Percentiles rank a stretch among this genome's conserved stretches.
phyloP scores from a whole-genome alignment of 2,113 vertebrate species.

The Eurystomus gularis region DNA sequence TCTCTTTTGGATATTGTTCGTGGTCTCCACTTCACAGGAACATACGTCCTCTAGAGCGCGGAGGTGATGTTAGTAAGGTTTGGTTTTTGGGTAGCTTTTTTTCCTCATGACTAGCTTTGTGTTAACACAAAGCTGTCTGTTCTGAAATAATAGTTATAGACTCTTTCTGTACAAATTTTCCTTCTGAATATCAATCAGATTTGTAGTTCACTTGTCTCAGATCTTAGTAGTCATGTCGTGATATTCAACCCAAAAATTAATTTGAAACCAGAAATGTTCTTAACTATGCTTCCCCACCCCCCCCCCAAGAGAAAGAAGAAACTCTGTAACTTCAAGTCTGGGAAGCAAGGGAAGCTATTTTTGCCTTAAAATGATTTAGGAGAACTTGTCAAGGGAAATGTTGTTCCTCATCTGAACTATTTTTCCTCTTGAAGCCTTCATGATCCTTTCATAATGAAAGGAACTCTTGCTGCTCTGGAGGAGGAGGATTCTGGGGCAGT shows the following conservation, averaged over 20 bases:
- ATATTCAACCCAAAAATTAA: background rate
- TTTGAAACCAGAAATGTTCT: background rate
- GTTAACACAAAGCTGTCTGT: background rate
- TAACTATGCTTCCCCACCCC: fast-evolving
- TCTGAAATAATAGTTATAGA: fast-evolving
- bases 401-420: background rate
- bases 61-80: background rate
- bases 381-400: background rate
- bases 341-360: background rate
- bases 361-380: background rate
- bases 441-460: background rate
- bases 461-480: background rate
- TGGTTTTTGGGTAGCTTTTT: too few relatives aligned
- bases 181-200: background rate
- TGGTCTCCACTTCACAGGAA: background rate
- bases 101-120: background rate
- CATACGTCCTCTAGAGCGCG: too few relatives aligned
- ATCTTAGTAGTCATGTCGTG: background rate
- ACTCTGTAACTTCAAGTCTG: background rate
- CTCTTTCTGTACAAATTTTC: background rate
- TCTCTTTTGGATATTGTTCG: background rate
- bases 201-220: background rate
- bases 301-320: background rate
- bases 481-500: background rate
- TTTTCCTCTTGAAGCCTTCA: background rate